Percentiles rank a stretch among this genome's conserved stretches.
Evolutionary conservation across 2,113 vertebrate species (phyloP).

Genomic region (Eubucco bourcierii): DNA sequence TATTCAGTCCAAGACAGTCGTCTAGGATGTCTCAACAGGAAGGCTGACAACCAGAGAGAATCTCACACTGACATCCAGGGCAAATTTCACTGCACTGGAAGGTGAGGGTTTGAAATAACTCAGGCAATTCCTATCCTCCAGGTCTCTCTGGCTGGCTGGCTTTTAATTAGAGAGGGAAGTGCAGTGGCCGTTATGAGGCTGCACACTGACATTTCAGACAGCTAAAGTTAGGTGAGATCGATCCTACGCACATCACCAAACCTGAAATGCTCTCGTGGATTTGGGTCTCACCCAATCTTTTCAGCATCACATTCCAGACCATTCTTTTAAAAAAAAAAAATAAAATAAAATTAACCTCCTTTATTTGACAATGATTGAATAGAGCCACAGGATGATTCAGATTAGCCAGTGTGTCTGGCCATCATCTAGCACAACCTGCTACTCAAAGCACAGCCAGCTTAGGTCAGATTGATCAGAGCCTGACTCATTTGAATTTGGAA

Average conservation of each 20-base stretch:
- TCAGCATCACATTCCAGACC: not conserved
- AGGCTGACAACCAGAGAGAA: not conserved
- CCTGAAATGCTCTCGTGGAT: not conserved
- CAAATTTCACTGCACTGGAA: not conserved
- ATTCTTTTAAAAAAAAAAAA: too few species aligned
- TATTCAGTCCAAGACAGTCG: not conserved
- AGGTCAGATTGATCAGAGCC: not conserved
- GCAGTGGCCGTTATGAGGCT: not conserved
- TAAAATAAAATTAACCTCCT: not conserved
- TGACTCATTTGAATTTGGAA: not conserved
- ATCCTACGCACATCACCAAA: not conserved
- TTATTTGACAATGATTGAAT: not conserved
- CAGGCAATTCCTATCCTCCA: not conserved
- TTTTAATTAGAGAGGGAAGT: not conserved
- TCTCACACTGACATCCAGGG: not conserved
- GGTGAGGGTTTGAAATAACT: not conserved
- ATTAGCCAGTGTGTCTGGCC: not conserved
- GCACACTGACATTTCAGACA: conserved; percentile 4
- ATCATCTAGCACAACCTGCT: not conserved
- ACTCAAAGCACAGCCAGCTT: not conserved
- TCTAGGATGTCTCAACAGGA: not conserved
- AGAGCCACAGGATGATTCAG: not conserved
- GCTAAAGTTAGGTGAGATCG: not conserved
- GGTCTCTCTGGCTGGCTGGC: not conserved
- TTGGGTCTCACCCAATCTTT: conserved; percentile 1